Evolutionary conservation across 1,140 invertebrate genomes (phyloP).

Genomic region (Drosophila hydei): DNA sequence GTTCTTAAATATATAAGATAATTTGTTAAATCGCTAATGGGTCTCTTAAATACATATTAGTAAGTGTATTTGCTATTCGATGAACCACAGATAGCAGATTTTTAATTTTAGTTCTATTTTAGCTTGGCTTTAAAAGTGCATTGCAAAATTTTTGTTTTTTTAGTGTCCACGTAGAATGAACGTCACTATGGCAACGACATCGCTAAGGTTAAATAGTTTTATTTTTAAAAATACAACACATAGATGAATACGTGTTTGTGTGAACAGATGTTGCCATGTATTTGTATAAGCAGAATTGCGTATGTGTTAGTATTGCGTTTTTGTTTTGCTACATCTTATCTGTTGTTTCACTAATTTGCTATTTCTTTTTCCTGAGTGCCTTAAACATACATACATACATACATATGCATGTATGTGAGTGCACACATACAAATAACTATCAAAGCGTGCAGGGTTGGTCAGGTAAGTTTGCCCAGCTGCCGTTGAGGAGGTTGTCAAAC

Average conservation of each 20-base stretch:
- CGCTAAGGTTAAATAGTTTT: conserved; percentile 73
- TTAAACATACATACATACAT: not conserved
- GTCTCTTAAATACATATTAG: not conserved
- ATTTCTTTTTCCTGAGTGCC: conserved; percentile 37
- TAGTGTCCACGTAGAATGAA: conserved; percentile 37
- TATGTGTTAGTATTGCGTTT: conserved; percentile 30
- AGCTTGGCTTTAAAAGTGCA: conserved; percentile 3
- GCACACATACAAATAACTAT: conserved; percentile 21
- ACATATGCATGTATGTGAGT: conserved; percentile 8
- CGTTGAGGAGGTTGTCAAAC: conserved; percentile 18
- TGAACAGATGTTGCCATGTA: conserved; percentile 2
- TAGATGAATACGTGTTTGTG: not conserved
- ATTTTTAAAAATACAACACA: conserved; percentile 56
- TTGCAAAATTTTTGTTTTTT: conserved; percentile 43
- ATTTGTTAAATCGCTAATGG: too few relatives aligned
- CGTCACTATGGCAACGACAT: conserved; percentile 70
- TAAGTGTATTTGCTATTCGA: not conserved
- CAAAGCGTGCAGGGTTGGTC: conserved; percentile 37
- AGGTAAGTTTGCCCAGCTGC: conserved; percentile 25
- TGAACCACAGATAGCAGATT: too few relatives aligned
- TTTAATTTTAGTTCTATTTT: conserved; percentile 14
- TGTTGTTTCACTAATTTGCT: conserved; percentile 49
- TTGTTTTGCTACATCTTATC: conserved; percentile 50
- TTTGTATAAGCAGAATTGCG: conserved; percentile 1
- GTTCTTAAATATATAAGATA: too few relatives aligned